Evolutionary conservation across 2,888 invertebrate species (phyloP), one percentile per base, ranked within the genome.

Genomic region (Stegophylla sp.): DNA sequence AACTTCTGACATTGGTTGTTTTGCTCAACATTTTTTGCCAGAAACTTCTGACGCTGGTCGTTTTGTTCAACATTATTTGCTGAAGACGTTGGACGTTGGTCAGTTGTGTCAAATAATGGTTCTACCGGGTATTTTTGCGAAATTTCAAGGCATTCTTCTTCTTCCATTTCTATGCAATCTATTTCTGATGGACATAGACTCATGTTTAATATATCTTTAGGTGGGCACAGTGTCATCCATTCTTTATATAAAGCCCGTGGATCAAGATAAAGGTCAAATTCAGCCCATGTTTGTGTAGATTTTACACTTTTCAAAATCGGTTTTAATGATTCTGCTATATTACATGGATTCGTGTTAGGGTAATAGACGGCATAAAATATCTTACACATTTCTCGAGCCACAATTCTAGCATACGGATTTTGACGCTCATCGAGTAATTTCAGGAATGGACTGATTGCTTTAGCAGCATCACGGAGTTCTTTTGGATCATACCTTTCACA

Each of bases 371-470:
- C 26, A 28, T 76, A 67, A 56, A 67, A 76, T 0, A 66, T 76
- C 23, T 76, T 67, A 3, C 76, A 67, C 28, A 67, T n/a, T 43
- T 76, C 76, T 43, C 43, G 53, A 23, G 66, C 76, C 17, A 76
- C 66, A 20, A 76, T 26, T 66, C 76, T 76, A 7, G 76, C 66
- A n/a, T 53, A 76, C 12, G 76, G 76, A 56, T 76, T 76, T 26
- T 76, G 66, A 26, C 43, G 26, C n/a, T 67, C 66, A n/a, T 56
- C 28, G 17, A 67, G 23, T 26, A 76, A 15, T 43, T 43, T 56
- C 12, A 76, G 34, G 15, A 76, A 76, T 43, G 76, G 66, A 4
- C 28, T 34, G 12, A 76, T 43, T 56, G 28, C 28, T 9, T 20
- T 12, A 10, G 28, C 53, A 15, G 67, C 56, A 20, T 76, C 76